Base-by-base conservation (phyloP, 1,140 invertebrate genomes). In the Leucophenga varia region DNA sequence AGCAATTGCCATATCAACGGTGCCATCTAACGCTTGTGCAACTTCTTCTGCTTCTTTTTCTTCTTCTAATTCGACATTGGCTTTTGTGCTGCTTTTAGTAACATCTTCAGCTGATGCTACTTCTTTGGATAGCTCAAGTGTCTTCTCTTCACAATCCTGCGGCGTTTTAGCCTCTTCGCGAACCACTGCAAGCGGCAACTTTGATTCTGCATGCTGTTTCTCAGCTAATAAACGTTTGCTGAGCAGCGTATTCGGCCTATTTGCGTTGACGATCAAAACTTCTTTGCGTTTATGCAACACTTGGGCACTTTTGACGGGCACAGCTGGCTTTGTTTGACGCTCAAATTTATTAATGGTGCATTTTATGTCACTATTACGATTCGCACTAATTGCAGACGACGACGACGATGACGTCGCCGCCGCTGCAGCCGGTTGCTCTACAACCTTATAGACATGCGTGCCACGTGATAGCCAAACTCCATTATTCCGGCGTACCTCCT, bases 281-380 rank as follows among this genome's bases (percentile, higher is more conserved):
- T 72, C 8, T n/a, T 59, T 61, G 12, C 65, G 60, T 25, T 61
- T 68, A 4, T 54, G 57, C 34, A 72, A 52, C 32, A 76, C 44
- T 28, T 71, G 58, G 18, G 57, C 49, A 14, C 56, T 68, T 48
- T 77, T 77, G 6, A 61, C 52, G 4, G 74, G 72, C 22, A 78
- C 70, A 43, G 61, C 60, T 2, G 77, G 75, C 54, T 78, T 78
- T 44, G 50, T 21, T 59, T 59, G 39, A 59, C 51, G 59, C 43
- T 79, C 78, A 25, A 79, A 79, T 37, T 77, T 78, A 34, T 75
- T 68, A 18, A 79, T 79, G 12, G 76, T 72, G 1, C 67, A 69
- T 28, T 72, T 37, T 18, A 4, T 37, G 14, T 13, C n/a, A 17
- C 18, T 37, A 18, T 37, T 18, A 16, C 5, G 18, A 19, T 28